These are phyloP conservation scores for Agapornis roseicollis DNA, from an alignment of 2,113 vertebrate genomes.

Conservation along the genomic window DNA sequence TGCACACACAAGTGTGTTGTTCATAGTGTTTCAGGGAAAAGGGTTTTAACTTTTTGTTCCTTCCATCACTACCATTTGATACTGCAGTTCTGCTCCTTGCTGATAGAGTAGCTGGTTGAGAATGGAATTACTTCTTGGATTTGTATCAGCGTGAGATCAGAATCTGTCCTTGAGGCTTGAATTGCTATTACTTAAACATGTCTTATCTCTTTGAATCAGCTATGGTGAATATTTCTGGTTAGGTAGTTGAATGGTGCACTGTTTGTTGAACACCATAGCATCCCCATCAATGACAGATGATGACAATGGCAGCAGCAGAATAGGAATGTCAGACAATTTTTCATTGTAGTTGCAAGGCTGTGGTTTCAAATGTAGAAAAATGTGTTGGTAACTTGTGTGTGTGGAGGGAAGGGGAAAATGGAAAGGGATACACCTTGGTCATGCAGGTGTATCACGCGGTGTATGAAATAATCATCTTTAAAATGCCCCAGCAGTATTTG, in stretches of 20 bases:
- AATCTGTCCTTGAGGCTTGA: neutral
- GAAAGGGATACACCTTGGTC: neutral
- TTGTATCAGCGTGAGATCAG: neutral
- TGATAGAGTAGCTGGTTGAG: neutral
- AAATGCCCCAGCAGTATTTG: neutral
- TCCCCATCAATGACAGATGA: fast-evolving
- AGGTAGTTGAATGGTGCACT: neutral
- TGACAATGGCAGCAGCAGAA: neutral
- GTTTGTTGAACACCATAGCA: neutral
- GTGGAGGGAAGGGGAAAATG: neutral
- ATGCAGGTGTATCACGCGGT: neutral
- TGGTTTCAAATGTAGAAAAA: neutral
- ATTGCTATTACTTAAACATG: neutral
- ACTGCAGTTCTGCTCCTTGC: neutral
- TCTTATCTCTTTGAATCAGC: neutral
- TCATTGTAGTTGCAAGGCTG: neutral
- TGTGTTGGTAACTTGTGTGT: neutral
- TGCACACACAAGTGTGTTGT: neutral
- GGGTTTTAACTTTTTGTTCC: neutral
- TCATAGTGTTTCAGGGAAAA: neutral
- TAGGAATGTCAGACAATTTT: neutral
- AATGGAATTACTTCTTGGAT: neutral
- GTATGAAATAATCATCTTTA: neutral
- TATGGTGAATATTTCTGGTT: neutral
- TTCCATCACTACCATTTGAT: neutral